Evolutionary conservation across 2,888 invertebrate genomes (phyloP).

Genomic region (Phalangium opilio): DNA sequence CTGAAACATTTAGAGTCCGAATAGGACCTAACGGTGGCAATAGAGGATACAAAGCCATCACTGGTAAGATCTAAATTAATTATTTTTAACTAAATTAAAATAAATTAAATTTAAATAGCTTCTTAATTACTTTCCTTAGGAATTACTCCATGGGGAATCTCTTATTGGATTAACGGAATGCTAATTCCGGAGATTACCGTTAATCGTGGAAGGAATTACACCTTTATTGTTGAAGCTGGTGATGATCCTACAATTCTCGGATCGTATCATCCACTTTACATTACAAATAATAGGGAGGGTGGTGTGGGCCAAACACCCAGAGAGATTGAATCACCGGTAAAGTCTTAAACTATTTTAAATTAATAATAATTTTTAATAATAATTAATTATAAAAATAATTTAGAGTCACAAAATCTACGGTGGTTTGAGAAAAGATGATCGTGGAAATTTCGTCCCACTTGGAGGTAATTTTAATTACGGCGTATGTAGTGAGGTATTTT

Average conservation of each 20-base stretch:
- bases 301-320: constrained; percentile 63
- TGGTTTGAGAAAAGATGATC: constrained; percentile 57
- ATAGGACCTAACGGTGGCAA: constrained; percentile 85
- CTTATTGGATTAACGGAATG: constrained; percentile 82
- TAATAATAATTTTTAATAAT: background rate
- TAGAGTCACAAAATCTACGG: constrained; percentile 56
- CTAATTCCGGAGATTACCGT: constrained; percentile 79
- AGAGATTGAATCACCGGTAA: constrained; percentile 40
- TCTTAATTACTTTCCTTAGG: constrained; percentile 23
- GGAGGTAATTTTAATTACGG: constrained; percentile 41
- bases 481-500: background rate
- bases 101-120: background rate
- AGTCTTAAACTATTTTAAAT: constrained; percentile 1
- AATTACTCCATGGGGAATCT: constrained; percentile 55
- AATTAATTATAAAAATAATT: background rate
- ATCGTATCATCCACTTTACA: constrained; percentile 80
- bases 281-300: constrained; percentile 69
- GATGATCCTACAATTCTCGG: constrained; percentile 59
- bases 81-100: background rate
- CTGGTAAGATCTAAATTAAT: too few relatives aligned
- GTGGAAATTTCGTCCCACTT: constrained; percentile 63
- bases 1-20: constrained; percentile 56
- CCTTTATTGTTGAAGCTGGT: constrained; percentile 73
- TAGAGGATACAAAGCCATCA: constrained; percentile 66
- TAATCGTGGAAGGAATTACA: constrained; percentile 69